phyloP scores from a whole-genome alignment of 2,888 invertebrate species.

The Pogonocherus hispidulus region DNA sequence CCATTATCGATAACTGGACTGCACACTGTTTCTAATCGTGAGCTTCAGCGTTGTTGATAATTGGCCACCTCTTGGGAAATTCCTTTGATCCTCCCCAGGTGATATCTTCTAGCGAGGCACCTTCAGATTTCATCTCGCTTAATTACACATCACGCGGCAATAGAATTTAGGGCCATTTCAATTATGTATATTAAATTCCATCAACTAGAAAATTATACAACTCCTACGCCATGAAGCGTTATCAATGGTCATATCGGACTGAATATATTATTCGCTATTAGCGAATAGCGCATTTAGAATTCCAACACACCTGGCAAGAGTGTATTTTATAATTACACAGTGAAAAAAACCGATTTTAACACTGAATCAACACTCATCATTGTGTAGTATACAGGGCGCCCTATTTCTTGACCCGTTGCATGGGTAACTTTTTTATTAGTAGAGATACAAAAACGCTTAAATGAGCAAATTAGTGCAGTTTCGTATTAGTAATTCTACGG shows the following conservation, averaged over 20 bases:
- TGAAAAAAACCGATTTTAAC: too few species aligned
- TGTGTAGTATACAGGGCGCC: too few species aligned
- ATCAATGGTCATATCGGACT: constrained; percentile 11
- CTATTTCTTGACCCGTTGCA: too few species aligned
- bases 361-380: too few species aligned
- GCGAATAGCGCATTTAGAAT: too few species aligned
- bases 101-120: constrained; percentile 9
- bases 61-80: constrained; percentile 27
- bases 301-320: not conserved
- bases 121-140: constrained; percentile 20
- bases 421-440: too few species aligned
- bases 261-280: not conserved
- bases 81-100: constrained; percentile 32
- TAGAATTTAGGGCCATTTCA: constrained; percentile 21
- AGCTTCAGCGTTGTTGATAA: constrained; percentile 24
- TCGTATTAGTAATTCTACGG: too few species aligned
- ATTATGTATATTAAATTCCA: constrained; percentile 28
- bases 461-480: too few species aligned
- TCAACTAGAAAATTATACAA: constrained; percentile 17
- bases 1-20: constrained; percentile 22
- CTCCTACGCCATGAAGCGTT: not conserved
- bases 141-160: constrained; percentile 15
- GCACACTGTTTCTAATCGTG: constrained; percentile 13
- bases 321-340: too few species aligned
- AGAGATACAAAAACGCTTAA: too few species aligned